Evolutionary conservation across 2,113 vertebrate species (phyloP), one percentile per base, ranked within the genome.

Genomic region (Nyctibius bracteatus): DNA sequence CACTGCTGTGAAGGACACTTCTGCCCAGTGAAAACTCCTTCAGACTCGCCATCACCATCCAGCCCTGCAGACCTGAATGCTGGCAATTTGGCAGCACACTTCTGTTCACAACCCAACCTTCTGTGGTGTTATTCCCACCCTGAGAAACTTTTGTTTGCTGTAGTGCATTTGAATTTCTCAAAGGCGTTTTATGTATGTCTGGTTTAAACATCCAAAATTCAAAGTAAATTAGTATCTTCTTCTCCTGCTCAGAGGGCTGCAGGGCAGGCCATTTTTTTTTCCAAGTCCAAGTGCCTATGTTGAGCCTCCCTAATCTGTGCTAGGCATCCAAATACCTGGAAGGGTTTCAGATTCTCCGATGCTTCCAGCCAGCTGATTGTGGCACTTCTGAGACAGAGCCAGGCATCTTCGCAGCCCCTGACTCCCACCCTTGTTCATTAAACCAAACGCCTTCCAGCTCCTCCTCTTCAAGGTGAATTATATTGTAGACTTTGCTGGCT

Each of bases 261-360:
- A 41, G n/a, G 70, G 18, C 52, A 43, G 23, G 33, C 20, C 9
- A 7, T 27, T n/a, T 35, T 52, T 63, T 30, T 25, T n/a, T n/a
- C n/a, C 25, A 43, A 67, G 43, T 35, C 33, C 18, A 57, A 54
- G n/a, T 35, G 25, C 43, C 51, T 35, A 3, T 0, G 0, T 6
- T 59, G 39, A 71, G 79, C 12, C 23, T 51, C 39, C 19, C 44
- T 12, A 44, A 25, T 33, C 33, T 37, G 3, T 39, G 20, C 54
- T 27, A 46, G 19, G 44, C 19, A 28, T 22, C 24, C 62, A 41
- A 57, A 25, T 10, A 44, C 9, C 8, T 2, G 5, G 47, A 57
- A 70, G 52, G 5, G 14, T 61, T 87, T 79, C 31, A 43, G 52
- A 37, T 71, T 30, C 28, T n/a, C 39, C 19, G 10, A 12, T 63